phyloP scores from a whole-genome alignment of 2,797 vertebrate genomes.

The Pseudomugil gertrudae region DNA sequence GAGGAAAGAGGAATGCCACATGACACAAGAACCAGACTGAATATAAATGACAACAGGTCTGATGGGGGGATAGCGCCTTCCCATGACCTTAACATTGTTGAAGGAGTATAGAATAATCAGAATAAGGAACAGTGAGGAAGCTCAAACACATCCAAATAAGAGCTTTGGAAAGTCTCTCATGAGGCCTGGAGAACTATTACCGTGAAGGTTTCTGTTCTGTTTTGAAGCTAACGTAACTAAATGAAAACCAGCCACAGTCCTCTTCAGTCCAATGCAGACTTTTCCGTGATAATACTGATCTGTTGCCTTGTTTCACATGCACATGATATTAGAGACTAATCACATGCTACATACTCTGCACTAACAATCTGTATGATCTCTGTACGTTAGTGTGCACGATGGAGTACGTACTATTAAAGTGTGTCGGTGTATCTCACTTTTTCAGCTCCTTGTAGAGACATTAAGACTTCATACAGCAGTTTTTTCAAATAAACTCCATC shows the following conservation, averaged over 20 bases:
- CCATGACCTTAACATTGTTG: no score
- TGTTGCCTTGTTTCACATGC: background rate
- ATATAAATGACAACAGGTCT: no score
- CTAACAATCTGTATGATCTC: background rate
- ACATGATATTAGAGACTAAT: background rate
- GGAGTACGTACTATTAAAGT: background rate
- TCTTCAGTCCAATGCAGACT: background rate
- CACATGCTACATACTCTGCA: background rate
- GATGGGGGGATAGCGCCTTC: no score
- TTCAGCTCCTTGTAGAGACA: slow-evolving; percentile 1
- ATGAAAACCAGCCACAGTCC: no score
- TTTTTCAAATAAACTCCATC: slow-evolving; percentile 1
- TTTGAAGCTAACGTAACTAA: background rate
- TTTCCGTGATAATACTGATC: background rate
- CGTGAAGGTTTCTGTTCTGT: no score
- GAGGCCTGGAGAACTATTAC: no score
- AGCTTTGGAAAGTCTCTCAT: no score
- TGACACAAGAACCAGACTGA: no score
- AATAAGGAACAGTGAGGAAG: no score
- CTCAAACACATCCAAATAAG: no score
- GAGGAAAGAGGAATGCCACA: no score
- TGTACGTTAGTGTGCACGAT: background rate
- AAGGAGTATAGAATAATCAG: no score
- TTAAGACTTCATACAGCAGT: background rate
- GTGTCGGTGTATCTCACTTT: slow-evolving; percentile 2